Conservation (phyloP, 2,113 vertebrate species). For the Brevimyrus niger region DNA sequence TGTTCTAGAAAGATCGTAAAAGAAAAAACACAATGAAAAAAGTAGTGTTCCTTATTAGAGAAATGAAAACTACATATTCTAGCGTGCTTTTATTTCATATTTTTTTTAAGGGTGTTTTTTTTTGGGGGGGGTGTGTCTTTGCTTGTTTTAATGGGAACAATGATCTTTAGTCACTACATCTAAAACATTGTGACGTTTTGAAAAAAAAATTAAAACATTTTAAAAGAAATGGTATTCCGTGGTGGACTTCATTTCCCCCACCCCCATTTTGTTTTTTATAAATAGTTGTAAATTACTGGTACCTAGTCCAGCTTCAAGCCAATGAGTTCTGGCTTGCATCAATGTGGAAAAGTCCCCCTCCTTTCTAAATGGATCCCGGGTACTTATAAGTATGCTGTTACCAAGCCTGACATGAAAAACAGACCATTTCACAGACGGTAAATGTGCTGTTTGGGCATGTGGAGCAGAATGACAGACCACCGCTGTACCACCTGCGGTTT, state of each 20-base stretch:
- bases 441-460: not conserved
- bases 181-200: slow-evolving; percentile 61
- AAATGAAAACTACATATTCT: slow-evolving; percentile 67
- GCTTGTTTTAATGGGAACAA: slow-evolving; percentile 47
- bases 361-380: not conserved
- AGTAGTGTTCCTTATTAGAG: slow-evolving; percentile 74
- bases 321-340: not conserved
- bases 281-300: not conserved
- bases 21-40: slow-evolving; percentile 62
- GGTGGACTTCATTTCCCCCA: not conserved
- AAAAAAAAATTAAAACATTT: slow-evolving; percentile 59
- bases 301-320: not conserved
- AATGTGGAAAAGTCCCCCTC: not conserved
- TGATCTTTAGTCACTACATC: slow-evolving; percentile 57
- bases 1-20: slow-evolving; percentile 70
- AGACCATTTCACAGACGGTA: not conserved
- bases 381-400: not conserved
- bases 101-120: slow-evolving; percentile 31
- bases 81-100: slow-evolving; percentile 58
- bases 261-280: not conserved
- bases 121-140: slow-evolving; percentile 40
- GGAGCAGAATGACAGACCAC: not conserved
- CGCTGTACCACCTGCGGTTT: too few species aligned
- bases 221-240: not conserved
- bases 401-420: not conserved